Conservation (phyloP, 2,888 invertebrate genomes). For the Apoderus coryli region DNA sequence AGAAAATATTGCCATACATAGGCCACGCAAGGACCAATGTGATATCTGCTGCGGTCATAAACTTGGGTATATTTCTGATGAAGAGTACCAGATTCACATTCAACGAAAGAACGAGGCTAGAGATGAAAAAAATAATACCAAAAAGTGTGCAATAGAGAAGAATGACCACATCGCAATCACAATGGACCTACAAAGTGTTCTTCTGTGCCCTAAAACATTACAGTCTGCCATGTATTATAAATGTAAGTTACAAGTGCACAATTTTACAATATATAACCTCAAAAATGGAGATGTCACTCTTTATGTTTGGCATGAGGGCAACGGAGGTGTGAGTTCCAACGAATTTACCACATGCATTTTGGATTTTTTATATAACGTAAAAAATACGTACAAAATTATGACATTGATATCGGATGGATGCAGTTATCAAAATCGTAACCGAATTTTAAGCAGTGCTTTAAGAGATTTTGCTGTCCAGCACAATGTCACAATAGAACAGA, state of each 20-base stretch:
- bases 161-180: constrained; percentile 9
- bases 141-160: neutral
- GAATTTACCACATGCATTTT: constrained; percentile 12
- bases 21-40: constrained; percentile 9
- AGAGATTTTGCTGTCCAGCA: neutral
- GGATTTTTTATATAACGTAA: constrained; percentile 6
- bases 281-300: constrained; percentile 11
- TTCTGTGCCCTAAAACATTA: constrained; percentile 9
- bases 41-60: constrained; percentile 6
- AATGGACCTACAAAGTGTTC: constrained; percentile 14
- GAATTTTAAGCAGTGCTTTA: neutral
- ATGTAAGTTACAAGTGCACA: constrained; percentile 13
- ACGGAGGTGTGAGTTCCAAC: constrained; percentile 11
- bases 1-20: constrained; percentile 5
- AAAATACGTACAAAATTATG: constrained; percentile 4
- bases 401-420: constrained; percentile 14
- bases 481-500: neutral
- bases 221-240: constrained; percentile 13
- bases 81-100: constrained; percentile 1
- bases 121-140: constrained; percentile 4
- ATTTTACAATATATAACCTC: constrained; percentile 12
- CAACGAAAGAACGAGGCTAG: neutral
- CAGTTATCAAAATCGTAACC: neutral
- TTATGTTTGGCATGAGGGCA: constrained; percentile 12
- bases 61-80: neutral